Evolutionary conservation across 1,140 invertebrate species (phyloP).

Genomic region (Coelopa frigida): DNA sequence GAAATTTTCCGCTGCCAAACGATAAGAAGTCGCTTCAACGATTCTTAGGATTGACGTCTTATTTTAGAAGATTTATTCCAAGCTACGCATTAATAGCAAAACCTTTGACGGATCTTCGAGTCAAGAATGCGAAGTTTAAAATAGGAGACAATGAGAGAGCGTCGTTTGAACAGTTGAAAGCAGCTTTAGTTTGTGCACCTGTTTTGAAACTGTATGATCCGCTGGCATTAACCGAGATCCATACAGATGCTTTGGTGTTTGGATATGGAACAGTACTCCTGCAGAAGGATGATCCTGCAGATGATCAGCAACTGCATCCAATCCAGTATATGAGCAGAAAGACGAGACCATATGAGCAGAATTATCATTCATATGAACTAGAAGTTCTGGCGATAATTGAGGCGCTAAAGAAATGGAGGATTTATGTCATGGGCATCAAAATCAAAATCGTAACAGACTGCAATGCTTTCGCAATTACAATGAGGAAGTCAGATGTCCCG

Average conservation of each 20-base stretch:
- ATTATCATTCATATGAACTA: constrained; percentile 27
- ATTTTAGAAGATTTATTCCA: constrained; percentile 33
- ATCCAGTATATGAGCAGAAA: constrained; percentile 17
- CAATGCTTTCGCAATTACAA: constrained; percentile 14
- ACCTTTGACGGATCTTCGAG: constrained; percentile 19
- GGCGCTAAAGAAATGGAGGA: constrained; percentile 14
- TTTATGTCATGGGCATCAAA: constrained; percentile 12
- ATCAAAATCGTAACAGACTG: constrained; percentile 19
- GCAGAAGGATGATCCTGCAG: constrained; percentile 1
- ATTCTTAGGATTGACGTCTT: constrained; percentile 32
- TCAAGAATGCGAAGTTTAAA: neutral
- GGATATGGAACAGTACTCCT: neutral
- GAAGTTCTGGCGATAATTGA: constrained; percentile 20
- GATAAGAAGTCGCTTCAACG: constrained; percentile 24
- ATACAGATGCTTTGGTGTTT: neutral
- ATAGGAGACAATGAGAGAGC: neutral
- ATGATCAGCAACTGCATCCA: constrained; percentile 11
- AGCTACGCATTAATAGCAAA: constrained; percentile 22
- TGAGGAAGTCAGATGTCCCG: constrained; percentile 14
- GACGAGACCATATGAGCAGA: constrained; percentile 18
- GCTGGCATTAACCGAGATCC: neutral
- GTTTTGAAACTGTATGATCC: neutral
- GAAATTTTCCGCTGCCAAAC: constrained; percentile 19
- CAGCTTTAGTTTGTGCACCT: too few relatives aligned
- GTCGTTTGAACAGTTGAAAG: constrained; percentile 15